Base-by-base conservation (phyloP, 92 coral and sea anemone genomes). In the Virgularia gustaviana region DNA sequence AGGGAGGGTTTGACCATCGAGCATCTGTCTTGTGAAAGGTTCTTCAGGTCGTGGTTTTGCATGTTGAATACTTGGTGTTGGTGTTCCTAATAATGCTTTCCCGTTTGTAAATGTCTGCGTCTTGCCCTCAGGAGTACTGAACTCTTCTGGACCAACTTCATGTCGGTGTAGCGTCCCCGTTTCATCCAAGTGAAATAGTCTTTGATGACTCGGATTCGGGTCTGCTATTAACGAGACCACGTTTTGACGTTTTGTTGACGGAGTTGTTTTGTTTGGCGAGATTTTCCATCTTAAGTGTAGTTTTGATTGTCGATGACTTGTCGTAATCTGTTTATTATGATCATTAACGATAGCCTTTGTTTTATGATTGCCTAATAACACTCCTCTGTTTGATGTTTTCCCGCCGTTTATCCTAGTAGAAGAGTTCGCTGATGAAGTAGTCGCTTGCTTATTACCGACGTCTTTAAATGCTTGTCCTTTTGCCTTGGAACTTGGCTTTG, bases 141-240 rank as follows among this genome's bases (percentile, higher is more conserved):
- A 68, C n/a, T 68, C 75, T 32, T 68, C 75, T 1, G 75, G 75
- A 9, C 75, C 75, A 9, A 68, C 75, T 38, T 68, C 75, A 12
- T 68, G 75, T 15, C 75, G 75, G 23, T 68, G 75, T 35, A 68
- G 11, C 16, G 75, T 68, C 2, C 75, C 75, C 16, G 75, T 68
- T 51, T 68, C 75, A 22, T 68, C 75, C 42, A 68, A 35, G 41
- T 68, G 75, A 18, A 49, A 68, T 1, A 68, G 61, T 51, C 75
- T 49, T 38, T 68, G 75, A 9, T 68, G 44, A 49, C 61, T 49
- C 22, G n/a, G n/a, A 39, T 39, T 8, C 22, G 75, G 75, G 12
- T 68, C 44, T 2, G 15, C 75, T 32, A 39, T 68, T 12, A 2
- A 10, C 6, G 55, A n/a, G 31, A 68, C 58, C 31, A 52, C 60